Conservation (phyloP, 2,113 vertebrate genomes). For the Pogona vitticeps region DNA sequence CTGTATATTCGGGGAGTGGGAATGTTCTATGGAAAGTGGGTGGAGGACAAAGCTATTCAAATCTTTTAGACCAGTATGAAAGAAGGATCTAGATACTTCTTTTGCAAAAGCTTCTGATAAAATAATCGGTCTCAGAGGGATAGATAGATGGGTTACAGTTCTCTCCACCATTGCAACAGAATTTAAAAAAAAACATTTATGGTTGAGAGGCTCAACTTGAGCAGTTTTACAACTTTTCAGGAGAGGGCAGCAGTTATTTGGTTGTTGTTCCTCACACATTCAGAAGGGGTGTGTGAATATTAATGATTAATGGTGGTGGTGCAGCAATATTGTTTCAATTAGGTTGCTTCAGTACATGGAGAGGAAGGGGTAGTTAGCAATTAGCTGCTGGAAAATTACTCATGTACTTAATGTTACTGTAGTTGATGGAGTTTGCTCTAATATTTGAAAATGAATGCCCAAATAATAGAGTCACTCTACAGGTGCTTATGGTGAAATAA, state of each 20-base stretch:
- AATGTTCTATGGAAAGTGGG: not conserved
- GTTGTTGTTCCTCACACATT: not conserved
- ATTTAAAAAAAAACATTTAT: not conserved
- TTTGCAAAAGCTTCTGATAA: not conserved
- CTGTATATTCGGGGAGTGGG: too few relatives aligned
- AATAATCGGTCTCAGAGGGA: not conserved
- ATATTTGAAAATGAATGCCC: not conserved
- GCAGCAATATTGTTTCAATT: not conserved
- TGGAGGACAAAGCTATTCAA: not conserved
- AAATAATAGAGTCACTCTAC: not conserved
- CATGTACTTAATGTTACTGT: not conserved
- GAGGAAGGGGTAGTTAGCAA: not conserved
- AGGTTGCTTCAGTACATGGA: not conserved
- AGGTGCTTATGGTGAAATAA: not conserved
- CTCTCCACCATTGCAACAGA: not conserved
- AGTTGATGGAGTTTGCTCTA: not conserved
- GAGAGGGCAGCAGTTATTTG: conserved; percentile 18
- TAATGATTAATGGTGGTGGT: not conserved
- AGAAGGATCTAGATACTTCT: not conserved
- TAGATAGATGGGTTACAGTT: not conserved
- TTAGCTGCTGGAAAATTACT: not conserved
- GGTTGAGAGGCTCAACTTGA: not conserved
- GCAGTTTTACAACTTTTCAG: conserved; percentile 3
- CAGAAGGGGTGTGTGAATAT: not conserved
- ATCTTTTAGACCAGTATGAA: too few relatives aligned